Base-by-base conservation (phyloP, 1,140 invertebrate genomes). In the Pissodes strobi region DNA sequence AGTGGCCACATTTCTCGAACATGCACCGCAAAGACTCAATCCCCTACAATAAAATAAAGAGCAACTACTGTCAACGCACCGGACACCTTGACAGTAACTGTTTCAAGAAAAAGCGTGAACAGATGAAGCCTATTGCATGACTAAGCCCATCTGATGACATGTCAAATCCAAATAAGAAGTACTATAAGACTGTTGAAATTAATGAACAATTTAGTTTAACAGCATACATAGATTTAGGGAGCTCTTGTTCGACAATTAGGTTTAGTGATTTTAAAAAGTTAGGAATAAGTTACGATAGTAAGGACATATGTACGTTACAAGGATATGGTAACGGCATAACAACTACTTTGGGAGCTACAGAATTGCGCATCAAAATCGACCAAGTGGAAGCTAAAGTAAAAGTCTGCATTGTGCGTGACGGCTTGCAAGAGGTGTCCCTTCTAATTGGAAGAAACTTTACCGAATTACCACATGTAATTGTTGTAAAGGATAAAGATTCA, bases 121-220 rank as follows among this genome's bases (percentile, higher is more conserved):
- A 41, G 4, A 4, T n/a, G 3, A 41, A 41, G n/a, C 38, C 38
- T 3, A 41, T 41, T 5, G 38, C 38, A 41, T 41, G 38, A 41
- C 38, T 41, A 41, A 5, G n/a, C 4, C 3, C 4, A 3, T 4
- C 12, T 17, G 38, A 41, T n/a, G 38, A 41, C n/a, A 4, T 13
- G n/a, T n/a, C n/a, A n/a, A n/a, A n/a, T n/a, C n/a, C n/a, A 0
- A 60, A 60, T 22, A 49, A 27, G 21, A 49, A 49, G 19, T 49
- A 22, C n/a, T 49, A 23, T 49, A 49, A 49, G 10, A 27, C 19
- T 49, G 17, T 49, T 49, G 10, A n/a, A 1, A 27, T 49, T 1
- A 49, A 22, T 22, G 23, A 15, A 1, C 10, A 10, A 4, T 9
- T 21, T 8, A 6, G 15, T 1, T 45, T 45, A 15, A 1, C 9